Percentiles rank a stretch among this genome's conserved stretches.
Evolutionary conservation across 1,140 invertebrate species (phyloP).

Genomic region (Aphaenogaster ashmeadi): DNA sequence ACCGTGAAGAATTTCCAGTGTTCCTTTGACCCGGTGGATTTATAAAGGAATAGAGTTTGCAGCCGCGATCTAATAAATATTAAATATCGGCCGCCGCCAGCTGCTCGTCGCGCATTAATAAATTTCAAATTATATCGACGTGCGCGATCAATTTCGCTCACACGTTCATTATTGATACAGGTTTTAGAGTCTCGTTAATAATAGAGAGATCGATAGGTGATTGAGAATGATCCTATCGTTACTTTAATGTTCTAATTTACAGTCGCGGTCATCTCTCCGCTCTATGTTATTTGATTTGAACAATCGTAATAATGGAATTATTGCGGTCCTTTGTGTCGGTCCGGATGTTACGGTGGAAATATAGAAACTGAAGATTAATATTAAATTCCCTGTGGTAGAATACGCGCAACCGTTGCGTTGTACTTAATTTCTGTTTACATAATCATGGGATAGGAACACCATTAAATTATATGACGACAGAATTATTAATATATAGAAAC

Average conservation of each 20-base stretch:
- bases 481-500: conserved; percentile 1
- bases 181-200: background rate
- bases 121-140: conserved; percentile 33
- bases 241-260: background rate
- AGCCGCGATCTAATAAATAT: conserved; percentile 52
- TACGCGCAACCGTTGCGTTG: background rate
- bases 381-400: conserved; percentile 22
- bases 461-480: conserved; percentile 1
- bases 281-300: conserved; percentile 17
- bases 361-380: conserved; percentile 30
- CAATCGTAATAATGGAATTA: conserved; percentile 6
- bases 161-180: conserved; percentile 26
- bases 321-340: conserved; percentile 1
- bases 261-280: background rate
- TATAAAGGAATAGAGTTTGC: background rate
- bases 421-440: background rate
- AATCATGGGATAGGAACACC: background rate
- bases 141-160: conserved; percentile 12
- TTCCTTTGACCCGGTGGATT: conserved; percentile 46
- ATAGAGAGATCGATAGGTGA: background rate
- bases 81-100: conserved; percentile 31
- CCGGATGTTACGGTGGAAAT: conserved; percentile 3
- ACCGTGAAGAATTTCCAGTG: conserved; percentile 34
- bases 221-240: background rate
- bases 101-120: conserved; percentile 37